These are phyloP conservation scores for Aricia agestis DNA, from an alignment of 1,140 invertebrate species.

Conservation along the genomic window DNA sequence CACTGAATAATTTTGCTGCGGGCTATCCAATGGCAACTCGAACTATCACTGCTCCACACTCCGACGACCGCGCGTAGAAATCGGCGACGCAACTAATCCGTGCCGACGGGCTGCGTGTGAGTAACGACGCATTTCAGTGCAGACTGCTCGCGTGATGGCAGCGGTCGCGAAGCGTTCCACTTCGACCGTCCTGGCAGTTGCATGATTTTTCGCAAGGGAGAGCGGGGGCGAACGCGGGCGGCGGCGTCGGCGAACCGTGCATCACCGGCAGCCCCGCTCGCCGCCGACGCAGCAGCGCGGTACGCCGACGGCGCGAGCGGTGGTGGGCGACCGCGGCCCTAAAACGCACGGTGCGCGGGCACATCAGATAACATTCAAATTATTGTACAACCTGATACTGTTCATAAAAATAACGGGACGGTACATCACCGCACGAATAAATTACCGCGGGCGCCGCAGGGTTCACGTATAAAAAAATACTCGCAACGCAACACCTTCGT, in stretches of 20 bases:
- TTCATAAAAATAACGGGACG: constrained; percentile 11
- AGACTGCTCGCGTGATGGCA: constrained; percentile 69
- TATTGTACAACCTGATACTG: neutral
- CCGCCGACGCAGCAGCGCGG: constrained; percentile 36
- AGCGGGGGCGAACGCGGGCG: constrained; percentile 61
- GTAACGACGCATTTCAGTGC: constrained; percentile 70
- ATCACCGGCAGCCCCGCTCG: constrained; percentile 50
- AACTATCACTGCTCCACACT: constrained; percentile 50
- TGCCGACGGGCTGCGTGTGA: constrained; percentile 71
- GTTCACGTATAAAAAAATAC: neutral
- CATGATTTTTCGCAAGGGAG: constrained; percentile 75
- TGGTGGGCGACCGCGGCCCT: neutral
- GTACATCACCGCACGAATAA: neutral
- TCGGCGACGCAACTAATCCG: constrained; percentile 67
- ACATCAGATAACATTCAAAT: constrained; percentile 2
- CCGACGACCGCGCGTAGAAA: constrained; percentile 56
- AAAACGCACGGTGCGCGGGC: neutral
- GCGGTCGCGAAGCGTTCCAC: constrained; percentile 67
- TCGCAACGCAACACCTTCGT: neutral
- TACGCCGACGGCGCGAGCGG: neutral
- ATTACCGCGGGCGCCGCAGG: neutral
- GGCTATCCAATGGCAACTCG: constrained; percentile 62
- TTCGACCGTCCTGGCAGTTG: constrained; percentile 72
- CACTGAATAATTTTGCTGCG: constrained; percentile 46
- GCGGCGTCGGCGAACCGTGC: constrained; percentile 62